phyloP scores from a whole-genome alignment of 2,113 vertebrate genomes.

The Corythornis cristatus region DNA sequence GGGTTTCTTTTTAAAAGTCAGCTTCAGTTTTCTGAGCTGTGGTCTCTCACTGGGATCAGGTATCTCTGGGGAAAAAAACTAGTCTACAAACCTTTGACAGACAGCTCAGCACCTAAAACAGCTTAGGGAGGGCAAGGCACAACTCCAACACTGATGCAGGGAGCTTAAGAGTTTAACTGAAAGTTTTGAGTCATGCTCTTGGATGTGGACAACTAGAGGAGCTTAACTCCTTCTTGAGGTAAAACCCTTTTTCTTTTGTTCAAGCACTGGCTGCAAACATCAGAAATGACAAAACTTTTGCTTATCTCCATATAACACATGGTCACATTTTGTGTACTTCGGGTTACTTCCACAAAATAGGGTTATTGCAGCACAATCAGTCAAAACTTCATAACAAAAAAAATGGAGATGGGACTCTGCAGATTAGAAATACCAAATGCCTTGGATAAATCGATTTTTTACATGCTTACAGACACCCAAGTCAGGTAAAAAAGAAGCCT shows the following conservation, averaged over 20 bases:
- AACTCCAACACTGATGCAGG: neutral
- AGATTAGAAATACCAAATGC: neutral
- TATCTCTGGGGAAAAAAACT: neutral
- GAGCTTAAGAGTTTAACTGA: neutral
- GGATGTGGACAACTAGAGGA: neutral
- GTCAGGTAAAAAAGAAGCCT: neutral
- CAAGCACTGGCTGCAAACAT: neutral
- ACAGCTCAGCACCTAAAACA: neutral
- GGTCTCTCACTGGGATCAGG: neutral
- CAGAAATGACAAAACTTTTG: neutral
- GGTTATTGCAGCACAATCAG: accelerated
- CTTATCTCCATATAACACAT: neutral
- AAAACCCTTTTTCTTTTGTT: neutral
- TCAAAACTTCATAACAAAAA: neutral
- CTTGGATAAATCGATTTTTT: neutral
- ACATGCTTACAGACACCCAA: neutral
- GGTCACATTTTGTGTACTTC: neutral
- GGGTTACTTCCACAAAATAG: neutral
- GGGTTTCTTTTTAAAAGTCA: neutral
- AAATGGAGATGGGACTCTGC: neutral
- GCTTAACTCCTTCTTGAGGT: neutral
- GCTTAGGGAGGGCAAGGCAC: neutral
- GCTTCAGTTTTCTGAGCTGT: neutral
- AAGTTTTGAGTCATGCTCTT: neutral
- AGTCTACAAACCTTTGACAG: neutral